These are phyloP conservation scores for Rhabdornis inornatus DNA, from an alignment of 2,113 vertebrate species.

Conservation along the genomic window DNA sequence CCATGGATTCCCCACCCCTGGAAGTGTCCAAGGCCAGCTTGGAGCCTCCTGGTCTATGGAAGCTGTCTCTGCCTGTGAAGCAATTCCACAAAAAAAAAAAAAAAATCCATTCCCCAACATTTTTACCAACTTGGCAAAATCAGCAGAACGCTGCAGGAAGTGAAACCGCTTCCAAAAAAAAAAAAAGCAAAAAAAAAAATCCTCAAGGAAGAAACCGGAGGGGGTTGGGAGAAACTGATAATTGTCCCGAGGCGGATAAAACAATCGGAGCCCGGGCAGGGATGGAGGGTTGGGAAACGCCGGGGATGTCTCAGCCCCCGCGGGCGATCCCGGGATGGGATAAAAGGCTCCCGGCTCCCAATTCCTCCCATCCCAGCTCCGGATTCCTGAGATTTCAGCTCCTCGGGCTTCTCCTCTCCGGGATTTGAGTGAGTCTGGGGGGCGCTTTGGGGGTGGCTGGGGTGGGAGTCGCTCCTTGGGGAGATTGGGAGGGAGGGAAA, in stretches of 20 bases:
- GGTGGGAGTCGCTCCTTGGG: not conserved
- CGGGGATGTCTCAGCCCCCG: not conserved
- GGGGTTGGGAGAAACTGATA: constrained; percentile 1
- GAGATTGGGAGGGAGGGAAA: not conserved
- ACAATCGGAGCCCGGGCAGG: not conserved
- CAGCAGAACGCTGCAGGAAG: not conserved
- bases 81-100: not conserved
- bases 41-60: not conserved
- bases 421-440: not conserved
- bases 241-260: not conserved
- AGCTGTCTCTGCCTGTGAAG: not conserved
- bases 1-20: not conserved
- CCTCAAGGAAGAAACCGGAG: not conserved
- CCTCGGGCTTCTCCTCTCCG: not conserved
- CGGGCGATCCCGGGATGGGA: not conserved
- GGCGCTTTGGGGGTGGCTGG: not conserved
- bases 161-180: not conserved
- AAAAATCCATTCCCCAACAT: not conserved
- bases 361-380: not conserved
- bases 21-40: not conserved
- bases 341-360: not conserved
- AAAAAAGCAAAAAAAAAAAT: not conserved
- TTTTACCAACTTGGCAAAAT: not conserved
- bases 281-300: not conserved
- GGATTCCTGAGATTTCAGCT: not conserved